phyloP scores from a whole-genome alignment of 2,888 invertebrate genomes.

The Oscheius sp. region DNA sequence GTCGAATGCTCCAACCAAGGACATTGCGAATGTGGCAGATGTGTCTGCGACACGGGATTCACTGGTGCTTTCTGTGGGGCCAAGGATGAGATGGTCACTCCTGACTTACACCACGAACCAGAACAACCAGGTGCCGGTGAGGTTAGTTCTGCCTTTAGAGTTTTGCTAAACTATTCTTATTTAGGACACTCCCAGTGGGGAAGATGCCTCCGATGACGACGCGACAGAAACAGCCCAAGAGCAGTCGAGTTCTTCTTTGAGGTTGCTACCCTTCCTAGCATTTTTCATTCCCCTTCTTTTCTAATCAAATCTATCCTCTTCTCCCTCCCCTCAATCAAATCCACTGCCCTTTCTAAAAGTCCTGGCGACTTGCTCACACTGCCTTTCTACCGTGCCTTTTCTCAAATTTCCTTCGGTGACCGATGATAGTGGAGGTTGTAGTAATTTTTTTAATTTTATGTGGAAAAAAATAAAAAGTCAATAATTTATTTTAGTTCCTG shows the following conservation, averaged over 20 bases:
- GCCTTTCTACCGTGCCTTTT: constrained; percentile 18
- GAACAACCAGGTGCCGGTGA: background rate
- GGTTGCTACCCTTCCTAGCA: background rate
- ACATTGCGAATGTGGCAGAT: constrained; percentile 69
- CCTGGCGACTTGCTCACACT: constrained; percentile 27
- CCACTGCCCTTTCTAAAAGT: constrained; percentile 20
- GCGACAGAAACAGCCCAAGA: constrained; percentile 3
- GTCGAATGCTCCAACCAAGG: constrained; percentile 68
- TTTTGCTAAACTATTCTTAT: background rate
- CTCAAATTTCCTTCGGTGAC: constrained; percentile 20
- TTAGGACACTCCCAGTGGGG: constrained; percentile 5
- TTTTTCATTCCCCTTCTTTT: background rate
- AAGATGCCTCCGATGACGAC: background rate
- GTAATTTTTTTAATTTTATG: background rate
- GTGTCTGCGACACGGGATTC: constrained; percentile 68
- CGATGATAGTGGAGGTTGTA: background rate
- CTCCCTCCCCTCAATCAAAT: no score
- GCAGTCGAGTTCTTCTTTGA: constrained; percentile 7
- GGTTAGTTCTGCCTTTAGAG: background rate
- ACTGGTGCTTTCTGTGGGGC: constrained; percentile 67
- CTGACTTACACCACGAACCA: background rate
- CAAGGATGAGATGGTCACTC: constrained; percentile 42
- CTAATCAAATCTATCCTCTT: no score
- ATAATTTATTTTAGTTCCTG: background rate
- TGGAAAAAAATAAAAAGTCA: background rate